Conservation (phyloP, 2,888 invertebrate species). For the Cinara cedri region DNA sequence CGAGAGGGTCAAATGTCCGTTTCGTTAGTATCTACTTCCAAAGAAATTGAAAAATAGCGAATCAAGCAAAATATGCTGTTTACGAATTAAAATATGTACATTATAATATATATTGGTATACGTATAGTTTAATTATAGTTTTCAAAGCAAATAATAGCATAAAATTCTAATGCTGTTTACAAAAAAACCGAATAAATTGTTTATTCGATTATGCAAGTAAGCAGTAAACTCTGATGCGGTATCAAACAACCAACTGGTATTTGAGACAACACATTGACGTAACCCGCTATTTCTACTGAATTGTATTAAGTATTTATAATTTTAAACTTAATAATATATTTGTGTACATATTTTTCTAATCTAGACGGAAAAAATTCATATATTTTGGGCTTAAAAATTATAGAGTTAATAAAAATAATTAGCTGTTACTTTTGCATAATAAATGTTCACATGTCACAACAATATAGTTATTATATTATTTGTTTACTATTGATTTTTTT, state of each 20-base stretch:
- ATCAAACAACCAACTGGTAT: conserved; percentile 15
- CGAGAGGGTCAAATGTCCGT: not conserved
- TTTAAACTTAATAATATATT: no score
- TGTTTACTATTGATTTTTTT: no score
- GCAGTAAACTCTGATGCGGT: no score
- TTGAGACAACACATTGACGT: not conserved
- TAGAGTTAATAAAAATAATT: no score
- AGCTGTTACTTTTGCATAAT: no score
- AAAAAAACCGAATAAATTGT: not conserved
- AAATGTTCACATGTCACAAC: no score
- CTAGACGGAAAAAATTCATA: no score
- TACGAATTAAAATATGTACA: not conserved
- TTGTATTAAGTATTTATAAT: no score
- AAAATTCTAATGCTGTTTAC: conserved; percentile 18
- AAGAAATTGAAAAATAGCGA: conserved; percentile 16
- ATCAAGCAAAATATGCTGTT: not conserved
- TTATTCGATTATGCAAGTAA: not conserved
- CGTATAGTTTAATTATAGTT: not conserved
- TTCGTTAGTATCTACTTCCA: not conserved
- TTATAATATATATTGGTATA: conserved; percentile 4
- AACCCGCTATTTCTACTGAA: no score
- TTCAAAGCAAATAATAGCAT: conserved; percentile 22
- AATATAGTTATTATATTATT: no score
- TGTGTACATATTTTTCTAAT: no score
- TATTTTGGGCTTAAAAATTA: no score